Percentiles rank a stretch among this genome's conserved stretches.
phyloP scores from a whole-genome alignment of 2,797 vertebrate genomes.

The Acridotheres tristis region DNA sequence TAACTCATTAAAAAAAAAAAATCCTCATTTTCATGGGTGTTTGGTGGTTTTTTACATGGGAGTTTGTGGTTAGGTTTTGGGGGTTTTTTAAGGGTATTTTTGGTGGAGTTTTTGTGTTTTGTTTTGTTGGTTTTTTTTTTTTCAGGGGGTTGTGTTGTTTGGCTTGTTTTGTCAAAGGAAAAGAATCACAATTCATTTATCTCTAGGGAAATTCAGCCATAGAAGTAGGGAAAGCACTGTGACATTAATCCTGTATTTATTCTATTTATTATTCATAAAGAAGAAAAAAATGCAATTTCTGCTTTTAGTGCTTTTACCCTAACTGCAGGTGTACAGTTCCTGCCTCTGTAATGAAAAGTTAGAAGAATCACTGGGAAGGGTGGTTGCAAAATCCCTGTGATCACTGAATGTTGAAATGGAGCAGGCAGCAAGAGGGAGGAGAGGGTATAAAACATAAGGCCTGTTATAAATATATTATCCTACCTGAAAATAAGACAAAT shows the following conservation, averaged over 20 bases:
- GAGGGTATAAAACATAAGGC: not conserved
- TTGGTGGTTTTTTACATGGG: rapidly evolving
- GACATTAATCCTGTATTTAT: not conserved
- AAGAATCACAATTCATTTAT: not conserved
- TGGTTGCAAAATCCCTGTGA: not conserved
- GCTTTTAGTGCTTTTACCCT: not conserved
- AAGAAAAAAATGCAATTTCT: not conserved
- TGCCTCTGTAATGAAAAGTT: not conserved
- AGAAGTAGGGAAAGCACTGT: not conserved
- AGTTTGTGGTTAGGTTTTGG: not conserved
- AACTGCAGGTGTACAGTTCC: not conserved
- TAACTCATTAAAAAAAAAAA: not conserved
- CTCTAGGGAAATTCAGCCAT: not conserved
- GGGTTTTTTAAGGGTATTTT: not conserved
- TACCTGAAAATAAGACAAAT: not conserved
- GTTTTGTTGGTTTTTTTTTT: no score
- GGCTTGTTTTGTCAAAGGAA: not conserved
- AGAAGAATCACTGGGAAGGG: not conserved
- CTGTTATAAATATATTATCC: not conserved
- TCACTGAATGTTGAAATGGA: not conserved
- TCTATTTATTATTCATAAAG: not conserved
- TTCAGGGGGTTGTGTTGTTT: not conserved
- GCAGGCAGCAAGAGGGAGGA: not conserved
- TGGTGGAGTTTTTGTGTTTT: not conserved
- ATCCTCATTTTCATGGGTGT: not conserved